Evolutionary conservation across 1,140 invertebrate genomes (phyloP), one percentile per base, ranked within the genome.

Genomic region (Palaemon carinicauda): DNA sequence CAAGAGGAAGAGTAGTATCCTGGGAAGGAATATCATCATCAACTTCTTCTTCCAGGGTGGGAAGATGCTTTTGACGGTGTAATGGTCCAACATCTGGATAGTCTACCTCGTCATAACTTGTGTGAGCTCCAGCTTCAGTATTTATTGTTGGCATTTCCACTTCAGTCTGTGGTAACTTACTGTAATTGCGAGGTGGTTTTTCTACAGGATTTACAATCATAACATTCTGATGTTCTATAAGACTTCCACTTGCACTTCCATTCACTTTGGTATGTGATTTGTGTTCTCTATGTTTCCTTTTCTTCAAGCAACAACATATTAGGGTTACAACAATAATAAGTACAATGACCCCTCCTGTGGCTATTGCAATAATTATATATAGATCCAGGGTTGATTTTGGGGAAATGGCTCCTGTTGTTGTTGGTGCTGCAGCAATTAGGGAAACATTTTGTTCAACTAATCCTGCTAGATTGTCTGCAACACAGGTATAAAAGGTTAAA

Each of bases 401-500:
- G 1, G 95, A 73, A 50, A 82, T 92, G 89, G 94, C 94, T 3
- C 93, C 94, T 0, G 94, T 90, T 0, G 94, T 94, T 1, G 94
- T 94, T 56, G 94, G 93, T 51, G 94, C 93, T 21, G 95, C 93
- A 29, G 96, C 92, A 51, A 94, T 94, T 15, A 97, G 93, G 50
- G 94, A 94, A 0, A 96, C 93, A 75, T 95, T 95, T 54, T 93
- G 93, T 41, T 93, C 93, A 9, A 95, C 94, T 24, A 93, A 92
- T 1, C 96, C 96, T 19, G 96, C 94, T 21, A 94, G 91, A 91
- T 97, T 98, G 19, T 92, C 93, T 9, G 95, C 96, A 21, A 94
- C 93, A 90, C 96, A 97, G 0, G 94, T 93, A 90, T 97, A 97
- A 54, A 96, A 94, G 0, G 97, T 97, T 89, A 94, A 94, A 91